A percentile compares a stretch with the other conserved stretches of the same genome.
phyloP scores from a whole-genome alignment of 2,113 vertebrate species.

The Pseudopodoces humilis region DNA sequence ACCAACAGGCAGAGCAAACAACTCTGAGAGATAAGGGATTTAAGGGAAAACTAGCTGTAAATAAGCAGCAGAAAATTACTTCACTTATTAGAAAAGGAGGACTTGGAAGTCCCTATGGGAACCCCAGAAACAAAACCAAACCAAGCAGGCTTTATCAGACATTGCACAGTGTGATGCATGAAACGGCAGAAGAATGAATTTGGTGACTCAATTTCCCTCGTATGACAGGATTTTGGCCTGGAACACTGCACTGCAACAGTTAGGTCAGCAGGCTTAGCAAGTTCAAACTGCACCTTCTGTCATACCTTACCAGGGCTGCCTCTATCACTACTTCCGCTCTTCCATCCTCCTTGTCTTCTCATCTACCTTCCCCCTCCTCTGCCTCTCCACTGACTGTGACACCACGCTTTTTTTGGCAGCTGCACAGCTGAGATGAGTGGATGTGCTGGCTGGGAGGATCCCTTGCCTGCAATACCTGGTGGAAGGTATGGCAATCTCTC shows the following conservation, averaged over 20 bases:
- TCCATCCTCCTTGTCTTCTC: background rate
- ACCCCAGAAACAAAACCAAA: background rate
- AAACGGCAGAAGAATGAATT: background rate
- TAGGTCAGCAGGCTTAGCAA: background rate
- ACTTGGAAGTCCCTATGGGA: background rate
- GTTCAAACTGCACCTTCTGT: background rate
- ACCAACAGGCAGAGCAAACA: background rate
- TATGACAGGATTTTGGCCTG: background rate
- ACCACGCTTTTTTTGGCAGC: background rate
- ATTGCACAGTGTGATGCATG: background rate
- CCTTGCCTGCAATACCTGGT: rapidly evolving
- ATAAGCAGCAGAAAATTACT: background rate
- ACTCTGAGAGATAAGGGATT: background rate
- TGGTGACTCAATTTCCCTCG: background rate
- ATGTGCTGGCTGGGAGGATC: background rate
- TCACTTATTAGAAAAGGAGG: background rate
- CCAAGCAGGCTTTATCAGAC: background rate
- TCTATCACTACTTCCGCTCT: background rate
- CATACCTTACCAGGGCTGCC: background rate
- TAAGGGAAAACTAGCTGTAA: background rate
- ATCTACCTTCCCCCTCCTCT: background rate
- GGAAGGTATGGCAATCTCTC: background rate
- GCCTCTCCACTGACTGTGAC: background rate
- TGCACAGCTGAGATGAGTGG: background rate
- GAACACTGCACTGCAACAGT: background rate